Percentiles rank a stretch among this genome's conserved stretches.
Evolutionary conservation across 2,888 invertebrate species (phyloP).

Genomic region (Poecilus cupreus): DNA sequence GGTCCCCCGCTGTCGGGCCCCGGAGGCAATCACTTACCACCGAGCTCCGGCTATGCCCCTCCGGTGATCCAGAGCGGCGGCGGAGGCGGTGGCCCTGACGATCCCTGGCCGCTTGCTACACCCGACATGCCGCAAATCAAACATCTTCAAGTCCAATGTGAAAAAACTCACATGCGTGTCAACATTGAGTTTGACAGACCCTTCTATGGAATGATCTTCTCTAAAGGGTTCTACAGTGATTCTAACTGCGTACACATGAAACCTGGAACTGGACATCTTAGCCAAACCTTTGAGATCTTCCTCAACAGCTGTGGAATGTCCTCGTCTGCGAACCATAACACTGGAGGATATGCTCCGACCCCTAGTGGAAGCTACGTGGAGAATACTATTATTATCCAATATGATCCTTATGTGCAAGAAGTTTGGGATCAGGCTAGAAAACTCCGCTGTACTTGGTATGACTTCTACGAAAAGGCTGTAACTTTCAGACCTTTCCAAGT

Average conservation of each 20-base stretch:
- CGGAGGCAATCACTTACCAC: constrained; percentile 66
- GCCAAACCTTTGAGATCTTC: constrained; percentile 95
- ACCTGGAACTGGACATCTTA: constrained; percentile 92
- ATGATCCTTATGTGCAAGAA: constrained; percentile 95
- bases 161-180: constrained; percentile 96
- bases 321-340: constrained; percentile 92
- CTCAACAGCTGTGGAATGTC: constrained; percentile 95
- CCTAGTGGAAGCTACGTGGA: constrained; percentile 95
- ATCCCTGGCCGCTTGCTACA: constrained; percentile 91
- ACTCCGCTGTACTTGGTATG: constrained; percentile 95
- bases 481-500: constrained; percentile 97
- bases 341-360: constrained; percentile 87
- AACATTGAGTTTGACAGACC: constrained; percentile 96
- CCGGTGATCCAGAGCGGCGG: constrained; percentile 70
- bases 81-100: constrained; percentile 78
- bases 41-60: constrained; percentile 66
- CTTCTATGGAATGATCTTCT: constrained; percentile 97
- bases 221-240: constrained; percentile 94
- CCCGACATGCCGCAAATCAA: constrained; percentile 96
- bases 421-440: constrained; percentile 97
- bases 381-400: constrained; percentile 95
- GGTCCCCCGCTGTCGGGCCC: constrained; percentile 79
- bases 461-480: constrained; percentile 96
- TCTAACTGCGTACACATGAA: constrained; percentile 93
- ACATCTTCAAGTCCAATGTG: constrained; percentile 94